These are phyloP conservation scores for Siphonodentalium dalli DNA, from an alignment of 2,888 invertebrate genomes.

Conservation along the genomic window DNA sequence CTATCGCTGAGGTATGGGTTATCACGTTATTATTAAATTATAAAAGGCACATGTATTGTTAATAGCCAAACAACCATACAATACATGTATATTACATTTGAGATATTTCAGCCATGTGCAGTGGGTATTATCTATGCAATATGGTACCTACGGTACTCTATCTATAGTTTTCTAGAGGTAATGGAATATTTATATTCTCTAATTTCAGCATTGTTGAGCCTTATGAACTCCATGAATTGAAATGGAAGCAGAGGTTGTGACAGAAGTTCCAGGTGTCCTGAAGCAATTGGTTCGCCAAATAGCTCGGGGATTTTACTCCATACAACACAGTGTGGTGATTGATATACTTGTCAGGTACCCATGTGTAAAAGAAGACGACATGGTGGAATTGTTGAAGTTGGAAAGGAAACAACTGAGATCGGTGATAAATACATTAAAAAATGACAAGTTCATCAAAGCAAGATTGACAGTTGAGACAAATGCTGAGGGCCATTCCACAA, in stretches of 20 bases:
- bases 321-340: slow-evolving; percentile 92
- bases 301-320: slow-evolving; percentile 90
- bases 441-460: slow-evolving; percentile 79
- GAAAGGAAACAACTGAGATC: slow-evolving; percentile 90
- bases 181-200: too few relatives aligned
- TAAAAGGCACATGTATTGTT: too few relatives aligned
- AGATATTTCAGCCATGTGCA: too few relatives aligned
- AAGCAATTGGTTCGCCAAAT: slow-evolving; percentile 88
- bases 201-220: too few relatives aligned
- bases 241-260: slow-evolving; percentile 68
- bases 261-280: slow-evolving; percentile 91
- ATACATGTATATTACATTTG: too few relatives aligned
- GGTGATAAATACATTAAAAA: slow-evolving; percentile 78
- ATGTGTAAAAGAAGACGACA: slow-evolving; percentile 73
- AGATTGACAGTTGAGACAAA: slow-evolving; percentile 94
- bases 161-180: too few relatives aligned
- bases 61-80: too few relatives aligned
- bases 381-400: slow-evolving; percentile 87
- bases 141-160: too few relatives aligned
- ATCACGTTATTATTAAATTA: too few relatives aligned
- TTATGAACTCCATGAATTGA: background rate
- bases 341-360: slow-evolving; percentile 96
- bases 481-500: slow-evolving; percentile 90
- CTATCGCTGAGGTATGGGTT: too few relatives aligned
- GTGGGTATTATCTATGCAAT: too few relatives aligned